Percentiles rank a stretch among this genome's conserved stretches.
These are phyloP conservation scores for Luperina nickerlii DNA, from an alignment of 2,888 invertebrate species.

Conservation along the genomic window DNA sequence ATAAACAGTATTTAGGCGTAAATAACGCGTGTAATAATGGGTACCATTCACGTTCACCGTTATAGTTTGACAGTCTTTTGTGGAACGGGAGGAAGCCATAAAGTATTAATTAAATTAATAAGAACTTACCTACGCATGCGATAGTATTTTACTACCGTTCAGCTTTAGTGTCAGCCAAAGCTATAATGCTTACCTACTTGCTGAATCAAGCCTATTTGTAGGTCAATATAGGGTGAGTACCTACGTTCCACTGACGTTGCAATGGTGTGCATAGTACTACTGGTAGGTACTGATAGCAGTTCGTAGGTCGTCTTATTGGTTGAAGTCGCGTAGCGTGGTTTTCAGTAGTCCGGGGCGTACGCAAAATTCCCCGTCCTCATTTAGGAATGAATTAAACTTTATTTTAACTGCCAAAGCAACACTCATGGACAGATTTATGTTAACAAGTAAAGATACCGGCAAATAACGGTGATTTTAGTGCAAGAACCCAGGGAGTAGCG, in stretches of 20 bases:
- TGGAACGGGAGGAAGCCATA: slow-evolving; percentile 84
- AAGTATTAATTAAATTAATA: slow-evolving; percentile 86
- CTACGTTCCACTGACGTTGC: background rate
- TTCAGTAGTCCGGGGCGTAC: background rate
- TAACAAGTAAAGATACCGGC: background rate
- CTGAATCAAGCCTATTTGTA: slow-evolving; percentile 46
- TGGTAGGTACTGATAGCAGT: slow-evolving; percentile 1
- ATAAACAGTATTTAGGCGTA: slow-evolving; percentile 50
- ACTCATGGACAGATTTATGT: background rate
- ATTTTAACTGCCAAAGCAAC: background rate
- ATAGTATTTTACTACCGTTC: slow-evolving; percentile 45
- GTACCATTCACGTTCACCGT: slow-evolving; percentile 73
- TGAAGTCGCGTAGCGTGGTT: background rate
- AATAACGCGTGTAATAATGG: slow-evolving; percentile 42
- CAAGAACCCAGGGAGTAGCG: background rate
- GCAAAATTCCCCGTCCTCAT: background rate
- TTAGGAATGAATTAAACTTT: background rate
- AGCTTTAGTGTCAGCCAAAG: slow-evolving; percentile 45
- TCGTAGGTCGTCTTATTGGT: background rate
- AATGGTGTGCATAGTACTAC: background rate
- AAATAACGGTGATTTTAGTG: background rate
- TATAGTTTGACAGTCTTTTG: slow-evolving; percentile 75
- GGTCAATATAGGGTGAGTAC: slow-evolving; percentile 9
- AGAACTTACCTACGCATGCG: slow-evolving; percentile 71
- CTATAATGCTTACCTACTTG: slow-evolving; percentile 42